phyloP scores from a whole-genome alignment of 2,113 vertebrate genomes.

The Trematocara macrostoma region DNA sequence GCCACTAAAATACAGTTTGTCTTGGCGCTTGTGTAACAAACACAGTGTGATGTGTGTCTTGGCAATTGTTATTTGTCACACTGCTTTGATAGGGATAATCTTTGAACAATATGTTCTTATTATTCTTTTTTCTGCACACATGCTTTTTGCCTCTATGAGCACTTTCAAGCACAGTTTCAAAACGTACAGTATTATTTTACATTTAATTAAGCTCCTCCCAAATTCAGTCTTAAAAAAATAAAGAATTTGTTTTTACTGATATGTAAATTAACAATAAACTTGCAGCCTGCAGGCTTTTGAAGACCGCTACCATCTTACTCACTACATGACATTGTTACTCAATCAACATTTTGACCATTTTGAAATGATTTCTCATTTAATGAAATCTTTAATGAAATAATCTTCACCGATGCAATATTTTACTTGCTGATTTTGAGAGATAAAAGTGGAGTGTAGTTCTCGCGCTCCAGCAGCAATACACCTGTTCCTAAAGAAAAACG shows the following conservation, averaged over 20 bases:
- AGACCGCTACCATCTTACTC: neutral
- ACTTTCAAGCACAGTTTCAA: neutral
- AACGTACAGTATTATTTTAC: neutral
- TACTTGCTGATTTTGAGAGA: neutral
- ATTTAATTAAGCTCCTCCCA: neutral
- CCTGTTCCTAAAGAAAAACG: neutral
- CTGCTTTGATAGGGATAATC: neutral
- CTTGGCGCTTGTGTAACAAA: accelerated
- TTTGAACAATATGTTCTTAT: neutral
- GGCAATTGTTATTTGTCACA: neutral
- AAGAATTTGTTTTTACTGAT: accelerated
- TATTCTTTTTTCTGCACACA: neutral
- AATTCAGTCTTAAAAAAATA: neutral
- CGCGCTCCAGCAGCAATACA: no score
- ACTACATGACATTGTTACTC: neutral
- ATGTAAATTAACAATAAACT: neutral
- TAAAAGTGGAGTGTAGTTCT: neutral
- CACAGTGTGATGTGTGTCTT: neutral
- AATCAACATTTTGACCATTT: neutral
- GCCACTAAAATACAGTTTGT: neutral
- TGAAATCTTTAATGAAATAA: neutral
- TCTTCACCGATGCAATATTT: neutral
- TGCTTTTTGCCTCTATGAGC: neutral
- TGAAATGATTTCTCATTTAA: neutral
- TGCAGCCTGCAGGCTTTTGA: neutral